Evolutionary conservation across 1,140 invertebrate species (phyloP).

Genomic region (Aphidius gifuensis): DNA sequence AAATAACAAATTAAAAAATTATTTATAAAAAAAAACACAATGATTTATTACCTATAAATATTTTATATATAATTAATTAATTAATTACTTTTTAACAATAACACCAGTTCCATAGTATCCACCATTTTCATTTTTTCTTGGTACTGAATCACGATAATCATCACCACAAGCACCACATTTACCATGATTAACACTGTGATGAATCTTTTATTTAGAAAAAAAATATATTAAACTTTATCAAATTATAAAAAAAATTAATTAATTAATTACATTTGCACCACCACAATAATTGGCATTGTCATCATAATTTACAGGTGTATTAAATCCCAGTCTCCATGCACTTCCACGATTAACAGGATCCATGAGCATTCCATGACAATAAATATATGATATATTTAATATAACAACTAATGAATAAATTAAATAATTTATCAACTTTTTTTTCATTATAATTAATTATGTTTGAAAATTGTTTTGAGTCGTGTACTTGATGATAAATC

Average conservation of each 20-base stretch:
- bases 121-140: conserved; percentile 63
- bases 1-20: conserved; percentile 10
- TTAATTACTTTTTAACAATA: conserved; percentile 48
- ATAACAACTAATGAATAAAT: conserved; percentile 17
- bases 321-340: conserved; percentile 71
- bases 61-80: neutral
- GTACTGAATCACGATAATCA: conserved; percentile 50
- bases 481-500: too few relatives aligned
- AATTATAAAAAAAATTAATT: conserved; percentile 17
- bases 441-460: neutral
- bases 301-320: conserved; percentile 67
- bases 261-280: conserved; percentile 55
- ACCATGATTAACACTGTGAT: conserved; percentile 54
- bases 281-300: conserved; percentile 71
- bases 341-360: conserved; percentile 66
- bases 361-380: conserved; percentile 67
- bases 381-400: conserved; percentile 30
- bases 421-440: conserved; percentile 11
- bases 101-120: conserved; percentile 60
- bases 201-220: conserved; percentile 32
- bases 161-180: conserved; percentile 64
- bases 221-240: conserved; percentile 15
- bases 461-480: neutral
- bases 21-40: neutral
- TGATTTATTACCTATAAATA: neutral